Base-by-base conservation (phyloP, 1,140 invertebrate genomes). In the Trichogramma pretiosum region DNA sequence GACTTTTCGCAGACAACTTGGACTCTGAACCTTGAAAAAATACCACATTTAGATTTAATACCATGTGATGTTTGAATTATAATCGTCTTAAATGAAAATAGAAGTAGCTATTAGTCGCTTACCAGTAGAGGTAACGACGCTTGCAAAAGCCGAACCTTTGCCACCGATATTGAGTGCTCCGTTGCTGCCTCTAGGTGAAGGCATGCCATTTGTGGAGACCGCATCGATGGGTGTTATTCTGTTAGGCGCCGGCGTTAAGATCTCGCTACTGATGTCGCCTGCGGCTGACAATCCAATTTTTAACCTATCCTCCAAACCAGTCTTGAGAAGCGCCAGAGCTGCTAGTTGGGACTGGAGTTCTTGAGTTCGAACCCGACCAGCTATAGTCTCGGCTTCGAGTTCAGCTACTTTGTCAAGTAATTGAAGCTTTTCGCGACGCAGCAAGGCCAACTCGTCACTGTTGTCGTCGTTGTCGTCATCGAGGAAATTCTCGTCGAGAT, bases 341-440 rank as follows among this genome's bases (percentile, higher is more conserved):
- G 78, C 76, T 39, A 84, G 55, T 52, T 79, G 76, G 5, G 73
- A 73, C 43, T 79, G 76, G 42, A 85, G 69, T 48, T 82, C 74
- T 34, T 79, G 77, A 17, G 79, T 77, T 49, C 79, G 76, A 0
- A 77, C 76, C 5, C 79, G 64, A 32, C 76, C 78, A 0, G 81
- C 78, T 36, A 82, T 65, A 21, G 79, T 79, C 50, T 84, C 81
- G 0, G 82, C 80, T 59, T 87, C 84, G 60, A 86, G 76, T 58
- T 83, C 82, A 3, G 80, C 77, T 4, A 85, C 74, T 46, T 80
- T 79, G 36, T 83, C 78, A 24, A 86, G 61, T 34, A 87, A 60
- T 5, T 79, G 70, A 59, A 87, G 82, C n/a, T 83, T 76, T 57
- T 89, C 85, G 30, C 73, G 72, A 5, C 79, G 76, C 34, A 88